Conservation (phyloP, 2,888 invertebrate genomes). For the Amphipyra berbera region DNA sequence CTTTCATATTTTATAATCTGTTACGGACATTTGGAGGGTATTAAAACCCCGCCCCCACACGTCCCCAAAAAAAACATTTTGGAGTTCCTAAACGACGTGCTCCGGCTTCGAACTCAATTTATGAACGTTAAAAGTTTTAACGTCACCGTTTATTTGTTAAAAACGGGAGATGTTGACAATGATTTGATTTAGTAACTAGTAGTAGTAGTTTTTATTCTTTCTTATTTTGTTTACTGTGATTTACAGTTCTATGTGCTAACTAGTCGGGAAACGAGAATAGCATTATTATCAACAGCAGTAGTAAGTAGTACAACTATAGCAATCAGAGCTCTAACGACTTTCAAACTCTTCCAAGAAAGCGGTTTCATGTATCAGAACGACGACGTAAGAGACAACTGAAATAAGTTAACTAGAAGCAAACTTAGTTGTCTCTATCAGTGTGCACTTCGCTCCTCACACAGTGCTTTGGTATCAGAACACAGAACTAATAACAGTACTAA, state of each 20-base stretch:
- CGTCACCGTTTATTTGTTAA: slow-evolving; percentile 18
- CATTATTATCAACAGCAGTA: too few relatives aligned
- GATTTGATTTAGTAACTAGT: background rate
- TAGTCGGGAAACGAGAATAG: too few relatives aligned
- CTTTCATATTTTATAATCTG: slow-evolving; percentile 38
- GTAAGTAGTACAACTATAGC: too few relatives aligned
- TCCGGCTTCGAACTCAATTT: slow-evolving; percentile 17
- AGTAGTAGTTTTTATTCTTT: background rate
- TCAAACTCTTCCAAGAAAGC: too few relatives aligned
- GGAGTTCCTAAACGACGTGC: slow-evolving; percentile 33
- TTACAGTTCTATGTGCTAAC: too few relatives aligned
- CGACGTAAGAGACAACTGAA: too few relatives aligned
- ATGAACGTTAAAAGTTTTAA: slow-evolving; percentile 20
- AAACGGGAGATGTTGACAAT: background rate
- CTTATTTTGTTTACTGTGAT: background rate
- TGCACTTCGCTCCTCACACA: too few relatives aligned
- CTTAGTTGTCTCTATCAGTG: too few relatives aligned
- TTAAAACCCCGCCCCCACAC: slow-evolving; percentile 21
- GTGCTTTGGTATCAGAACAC: too few relatives aligned
- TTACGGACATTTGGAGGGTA: slow-evolving; percentile 41
- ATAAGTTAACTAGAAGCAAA: too few relatives aligned
- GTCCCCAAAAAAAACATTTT: slow-evolving; percentile 32
- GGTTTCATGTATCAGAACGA: too few relatives aligned
- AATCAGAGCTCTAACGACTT: too few relatives aligned
- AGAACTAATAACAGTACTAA: slow-evolving; percentile 6